phyloP scores from a whole-genome alignment of 64 coral and sea anemone species.

The Porites lutea region DNA sequence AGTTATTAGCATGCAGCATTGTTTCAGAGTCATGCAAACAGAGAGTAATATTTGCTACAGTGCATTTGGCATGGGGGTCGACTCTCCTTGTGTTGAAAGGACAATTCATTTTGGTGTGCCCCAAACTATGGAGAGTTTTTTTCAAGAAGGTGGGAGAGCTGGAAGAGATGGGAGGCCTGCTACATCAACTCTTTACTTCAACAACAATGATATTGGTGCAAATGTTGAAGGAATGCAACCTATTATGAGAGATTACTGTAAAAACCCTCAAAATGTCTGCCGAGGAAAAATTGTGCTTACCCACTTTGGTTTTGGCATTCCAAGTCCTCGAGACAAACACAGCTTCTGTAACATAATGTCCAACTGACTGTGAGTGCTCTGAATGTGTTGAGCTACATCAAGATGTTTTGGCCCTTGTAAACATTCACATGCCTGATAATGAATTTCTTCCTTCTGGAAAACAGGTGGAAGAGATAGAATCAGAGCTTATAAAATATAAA shows the following conservation, averaged over 20 bases:
- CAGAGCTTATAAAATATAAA: too few relatives aligned
- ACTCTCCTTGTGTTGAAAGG: too few relatives aligned
- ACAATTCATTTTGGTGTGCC: background rate
- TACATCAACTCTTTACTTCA: background rate
- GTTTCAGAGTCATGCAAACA: too few relatives aligned
- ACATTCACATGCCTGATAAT: background rate
- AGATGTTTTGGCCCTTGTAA: background rate
- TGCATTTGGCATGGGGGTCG: constrained; percentile 39
- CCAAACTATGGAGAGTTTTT: background rate
- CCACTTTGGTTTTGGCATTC: background rate
- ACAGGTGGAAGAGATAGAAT: too few relatives aligned
- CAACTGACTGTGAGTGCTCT: background rate
- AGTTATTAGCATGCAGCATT: too few relatives aligned
- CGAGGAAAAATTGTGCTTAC: too few relatives aligned
- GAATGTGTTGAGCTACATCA: too few relatives aligned
- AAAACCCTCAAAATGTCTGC: background rate
- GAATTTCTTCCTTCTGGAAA: too few relatives aligned
- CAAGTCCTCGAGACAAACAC: background rate
- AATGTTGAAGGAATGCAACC: constrained; percentile 10
- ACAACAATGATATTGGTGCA: background rate
- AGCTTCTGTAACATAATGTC: background rate
- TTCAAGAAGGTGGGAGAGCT: constrained; percentile 32
- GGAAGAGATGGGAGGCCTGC: constrained; percentile 25
- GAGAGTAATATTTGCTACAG: too few relatives aligned
- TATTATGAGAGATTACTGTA: constrained; percentile 3